Conservation (phyloP, 2,113 vertebrate genomes). For the Xiphias gladius region DNA sequence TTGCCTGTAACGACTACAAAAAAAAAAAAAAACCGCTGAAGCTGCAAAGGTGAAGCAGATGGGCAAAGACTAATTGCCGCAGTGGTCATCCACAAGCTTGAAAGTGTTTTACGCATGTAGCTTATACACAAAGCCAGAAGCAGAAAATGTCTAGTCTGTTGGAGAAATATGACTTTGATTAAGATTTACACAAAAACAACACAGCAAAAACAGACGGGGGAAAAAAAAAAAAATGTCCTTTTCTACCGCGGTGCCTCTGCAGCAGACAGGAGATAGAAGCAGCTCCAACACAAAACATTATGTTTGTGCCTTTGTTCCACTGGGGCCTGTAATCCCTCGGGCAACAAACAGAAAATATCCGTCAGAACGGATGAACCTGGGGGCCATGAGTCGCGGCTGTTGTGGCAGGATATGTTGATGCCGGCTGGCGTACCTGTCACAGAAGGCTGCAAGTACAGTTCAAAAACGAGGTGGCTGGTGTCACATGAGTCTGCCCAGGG, state of each 20-base stretch:
- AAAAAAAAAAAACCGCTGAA: not conserved
- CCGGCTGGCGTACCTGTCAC: constrained; percentile 81
- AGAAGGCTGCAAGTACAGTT: constrained; percentile 73
- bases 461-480: constrained; percentile 79
- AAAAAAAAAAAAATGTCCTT: constrained; percentile 9
- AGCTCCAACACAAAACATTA: constrained; percentile 77
- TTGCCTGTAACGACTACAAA: not conserved
- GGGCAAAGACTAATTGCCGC: not conserved
- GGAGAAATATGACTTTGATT: constrained; percentile 37
- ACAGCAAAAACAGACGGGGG: constrained; percentile 36
- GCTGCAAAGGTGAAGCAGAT: constrained; percentile 23
- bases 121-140: constrained; percentile 7
- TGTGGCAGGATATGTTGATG: constrained; percentile 72
- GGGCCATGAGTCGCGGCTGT: constrained; percentile 60
- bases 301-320: constrained; percentile 79
- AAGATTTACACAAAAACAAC: constrained; percentile 22
- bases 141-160: constrained; percentile 11
- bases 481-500: constrained; percentile 72
- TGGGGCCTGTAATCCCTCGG: constrained; percentile 67
- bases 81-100: not conserved
- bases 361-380: constrained; percentile 77
- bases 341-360: constrained; percentile 82
- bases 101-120: constrained; percentile 10
- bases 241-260: not conserved
- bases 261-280: constrained; percentile 58